Evolutionary conservation across 35 echinoderm and acorn worm species (phyloP).

Genomic region (Diadema setosum): DNA sequence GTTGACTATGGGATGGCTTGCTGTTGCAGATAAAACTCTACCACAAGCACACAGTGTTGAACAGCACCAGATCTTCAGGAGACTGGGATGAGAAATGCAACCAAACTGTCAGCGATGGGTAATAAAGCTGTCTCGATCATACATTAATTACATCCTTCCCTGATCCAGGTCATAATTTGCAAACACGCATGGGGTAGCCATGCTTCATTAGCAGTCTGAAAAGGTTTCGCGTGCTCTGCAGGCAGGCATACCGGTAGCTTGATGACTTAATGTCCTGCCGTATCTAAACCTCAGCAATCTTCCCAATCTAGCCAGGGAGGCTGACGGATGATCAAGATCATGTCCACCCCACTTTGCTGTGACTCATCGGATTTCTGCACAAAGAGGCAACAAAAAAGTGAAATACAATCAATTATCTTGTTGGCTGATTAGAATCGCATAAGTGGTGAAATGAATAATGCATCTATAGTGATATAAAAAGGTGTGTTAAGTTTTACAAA

Average conservation of each 20-base stretch:
- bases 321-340: neutral
- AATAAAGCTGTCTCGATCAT: too few relatives aligned
- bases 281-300: neutral
- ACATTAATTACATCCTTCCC: neutral
- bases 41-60: too few relatives aligned
- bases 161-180: neutral
- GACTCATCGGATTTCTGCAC: neutral
- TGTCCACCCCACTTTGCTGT: neutral
- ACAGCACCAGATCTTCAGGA: too few relatives aligned
- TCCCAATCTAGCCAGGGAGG: neutral
- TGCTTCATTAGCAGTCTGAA: neutral
- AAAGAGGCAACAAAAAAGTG: neutral
- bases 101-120: too few relatives aligned
- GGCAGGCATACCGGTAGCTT: neutral
- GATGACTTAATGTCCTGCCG: too few relatives aligned
- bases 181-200: neutral
- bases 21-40: too few relatives aligned
- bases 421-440: neutral
- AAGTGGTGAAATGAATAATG: too few relatives aligned
- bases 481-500: too few relatives aligned
- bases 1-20: too few relatives aligned
- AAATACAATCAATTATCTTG: constrained; percentile 19
- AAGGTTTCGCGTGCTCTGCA: neutral
- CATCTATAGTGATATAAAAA: too few relatives aligned
- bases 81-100: too few relatives aligned